These are phyloP conservation scores for Brachionus rotundiformis DNA, from an alignment of 1,140 invertebrate species.

Conservation along the genomic window DNA sequence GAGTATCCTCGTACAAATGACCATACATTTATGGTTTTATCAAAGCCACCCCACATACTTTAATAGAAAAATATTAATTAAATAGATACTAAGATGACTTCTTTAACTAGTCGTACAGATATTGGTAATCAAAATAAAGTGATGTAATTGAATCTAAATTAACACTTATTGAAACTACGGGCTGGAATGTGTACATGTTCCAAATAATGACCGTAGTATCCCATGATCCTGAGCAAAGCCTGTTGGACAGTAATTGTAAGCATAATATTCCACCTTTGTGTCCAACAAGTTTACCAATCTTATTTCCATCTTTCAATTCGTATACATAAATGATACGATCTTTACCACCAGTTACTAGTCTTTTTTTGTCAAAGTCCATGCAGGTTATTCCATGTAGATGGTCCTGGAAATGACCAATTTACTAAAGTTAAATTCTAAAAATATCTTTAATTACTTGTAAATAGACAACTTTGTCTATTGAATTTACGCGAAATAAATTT, in stretches of 20 bases:
- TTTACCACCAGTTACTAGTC: constrained; percentile 27
- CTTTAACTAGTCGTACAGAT: no score
- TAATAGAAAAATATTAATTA: no score
- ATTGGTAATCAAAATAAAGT: constrained; percentile 38
- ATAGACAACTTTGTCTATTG: constrained; percentile 34
- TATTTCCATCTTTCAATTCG: constrained; percentile 27
- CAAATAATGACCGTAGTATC: constrained; percentile 35
- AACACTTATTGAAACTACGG: not conserved
- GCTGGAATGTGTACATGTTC: constrained; percentile 41
- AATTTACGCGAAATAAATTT: constrained; percentile 3
- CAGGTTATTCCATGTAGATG: constrained; percentile 18
- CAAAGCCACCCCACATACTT: constrained; percentile 19
- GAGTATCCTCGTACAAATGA: constrained; percentile 14
- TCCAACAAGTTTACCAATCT: constrained; percentile 31
- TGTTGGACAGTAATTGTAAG: constrained; percentile 26
- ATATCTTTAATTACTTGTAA: not conserved
- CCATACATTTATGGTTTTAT: constrained; percentile 40
- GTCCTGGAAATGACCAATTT: not conserved
- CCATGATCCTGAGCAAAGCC: constrained; percentile 43
- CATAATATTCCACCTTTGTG: constrained; percentile 45
- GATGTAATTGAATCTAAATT: constrained; percentile 19
- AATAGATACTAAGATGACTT: not conserved
- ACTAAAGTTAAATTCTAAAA: not conserved
- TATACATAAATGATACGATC: constrained; percentile 32
- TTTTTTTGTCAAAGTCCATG: constrained; percentile 49